phyloP scores from a whole-genome alignment of 2,113 vertebrate genomes.

The Strix aluco region DNA sequence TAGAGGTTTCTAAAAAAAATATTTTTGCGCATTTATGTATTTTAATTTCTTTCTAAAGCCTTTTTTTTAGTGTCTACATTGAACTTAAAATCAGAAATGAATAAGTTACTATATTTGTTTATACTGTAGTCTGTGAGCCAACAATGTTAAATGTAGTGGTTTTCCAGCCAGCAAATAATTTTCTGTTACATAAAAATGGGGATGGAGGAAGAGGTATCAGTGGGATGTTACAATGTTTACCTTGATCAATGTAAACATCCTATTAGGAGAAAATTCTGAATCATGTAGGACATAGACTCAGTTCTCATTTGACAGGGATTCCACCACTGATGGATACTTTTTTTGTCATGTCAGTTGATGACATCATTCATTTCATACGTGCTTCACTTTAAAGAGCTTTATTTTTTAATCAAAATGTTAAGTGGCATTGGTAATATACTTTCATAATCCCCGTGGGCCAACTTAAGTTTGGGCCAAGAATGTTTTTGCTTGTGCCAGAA shows the following conservation, averaged over 20 bases:
- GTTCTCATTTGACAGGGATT: background rate
- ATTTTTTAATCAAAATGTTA: background rate
- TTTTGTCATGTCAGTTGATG: background rate
- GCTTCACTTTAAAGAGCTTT: background rate
- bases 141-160: background rate
- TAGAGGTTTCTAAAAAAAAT: background rate
- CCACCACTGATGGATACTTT: background rate
- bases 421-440: background rate
- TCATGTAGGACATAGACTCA: background rate
- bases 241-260: background rate
- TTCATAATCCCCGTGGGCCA: background rate
- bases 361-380: background rate
- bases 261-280: background rate
- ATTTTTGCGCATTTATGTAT: background rate
- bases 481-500: background rate
- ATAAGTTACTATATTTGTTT: background rate
- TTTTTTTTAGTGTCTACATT: background rate
- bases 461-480: background rate
- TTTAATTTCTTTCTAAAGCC: background rate
- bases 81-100: background rate
- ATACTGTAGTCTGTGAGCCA: background rate
- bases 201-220: background rate
- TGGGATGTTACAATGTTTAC: background rate
- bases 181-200: background rate
- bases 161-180: background rate